phyloP scores from a whole-genome alignment of 2,113 vertebrate species.

The Dicentrarchus labrax region DNA sequence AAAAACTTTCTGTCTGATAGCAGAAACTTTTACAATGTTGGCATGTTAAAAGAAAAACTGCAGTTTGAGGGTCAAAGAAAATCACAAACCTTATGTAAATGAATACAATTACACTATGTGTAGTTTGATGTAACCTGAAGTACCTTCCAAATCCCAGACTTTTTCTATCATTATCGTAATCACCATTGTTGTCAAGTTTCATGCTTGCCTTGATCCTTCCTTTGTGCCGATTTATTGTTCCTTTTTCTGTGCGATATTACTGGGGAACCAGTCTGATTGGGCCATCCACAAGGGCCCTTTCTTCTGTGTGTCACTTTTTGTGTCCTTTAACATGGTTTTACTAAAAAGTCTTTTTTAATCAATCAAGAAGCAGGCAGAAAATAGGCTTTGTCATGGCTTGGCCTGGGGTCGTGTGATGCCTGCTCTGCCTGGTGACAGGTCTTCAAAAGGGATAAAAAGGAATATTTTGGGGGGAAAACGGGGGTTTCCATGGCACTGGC shows the following conservation, averaged over 20 bases:
- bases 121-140: constrained; percentile 43
- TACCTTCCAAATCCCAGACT: constrained; percentile 65
- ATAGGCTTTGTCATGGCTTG: constrained; percentile 99
- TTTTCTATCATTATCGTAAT: constrained; percentile 86
- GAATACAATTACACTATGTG: constrained; percentile 33
- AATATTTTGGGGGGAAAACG: constrained; percentile 92
- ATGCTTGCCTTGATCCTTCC: constrained; percentile 88
- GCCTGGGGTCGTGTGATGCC: constrained; percentile 94
- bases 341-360: constrained; percentile 99
- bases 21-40: neutral
- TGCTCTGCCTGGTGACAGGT: constrained; percentile 94
- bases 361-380: constrained; percentile 99
- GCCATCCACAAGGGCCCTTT: constrained; percentile 82
- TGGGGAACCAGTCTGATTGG: constrained; percentile 80
- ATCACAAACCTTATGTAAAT: neutral
- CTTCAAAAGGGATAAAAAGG: constrained; percentile 92
- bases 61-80: neutral
- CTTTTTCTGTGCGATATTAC: constrained; percentile 83
- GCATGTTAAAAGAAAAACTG: neutral
- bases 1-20: neutral
- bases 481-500: constrained; percentile 95
- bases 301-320: constrained; percentile 84
- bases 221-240: constrained; percentile 82
- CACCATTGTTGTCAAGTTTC: constrained; percentile 89
- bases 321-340: constrained; percentile 98